These are phyloP conservation scores for Bacillus rossius DNA, from an alignment of 1,140 invertebrate genomes.

Conservation along the genomic window DNA sequence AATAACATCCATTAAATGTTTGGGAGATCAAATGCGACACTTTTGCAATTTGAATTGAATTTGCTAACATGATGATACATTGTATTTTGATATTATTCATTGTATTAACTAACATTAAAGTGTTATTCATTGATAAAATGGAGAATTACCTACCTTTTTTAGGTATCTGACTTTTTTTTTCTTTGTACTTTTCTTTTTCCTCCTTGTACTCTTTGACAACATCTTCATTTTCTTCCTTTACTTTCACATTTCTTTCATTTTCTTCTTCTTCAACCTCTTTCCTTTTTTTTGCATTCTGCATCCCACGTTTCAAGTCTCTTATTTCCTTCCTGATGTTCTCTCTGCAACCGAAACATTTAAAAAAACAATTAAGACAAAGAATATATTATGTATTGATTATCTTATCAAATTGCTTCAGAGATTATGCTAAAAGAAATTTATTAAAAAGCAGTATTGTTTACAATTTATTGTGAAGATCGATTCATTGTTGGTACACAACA, in stretches of 20 bases:
- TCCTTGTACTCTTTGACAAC: constrained; percentile 64
- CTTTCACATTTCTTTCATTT: constrained; percentile 22
- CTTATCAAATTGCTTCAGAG: constrained; percentile 6
- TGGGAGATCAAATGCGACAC: too few relatives aligned
- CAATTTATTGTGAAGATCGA: too few relatives aligned
- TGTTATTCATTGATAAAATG: too few relatives aligned
- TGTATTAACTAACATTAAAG: too few relatives aligned
- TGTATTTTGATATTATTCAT: too few relatives aligned
- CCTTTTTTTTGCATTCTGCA: constrained; percentile 55
- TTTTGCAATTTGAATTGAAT: too few relatives aligned
- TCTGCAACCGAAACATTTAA: constrained; percentile 40
- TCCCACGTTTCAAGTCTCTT: constrained; percentile 61
- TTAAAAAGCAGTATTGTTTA: too few relatives aligned
- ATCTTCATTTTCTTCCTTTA: constrained; percentile 40
- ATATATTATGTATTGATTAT: constrained; percentile 3
- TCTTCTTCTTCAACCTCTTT: constrained; percentile 44
- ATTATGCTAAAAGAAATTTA: too few relatives aligned
- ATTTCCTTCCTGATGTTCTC: constrained; percentile 69
- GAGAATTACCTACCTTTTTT: constrained; percentile 52
- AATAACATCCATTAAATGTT: too few relatives aligned
- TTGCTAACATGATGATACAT: too few relatives aligned
- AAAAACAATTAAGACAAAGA: not conserved
- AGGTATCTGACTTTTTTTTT: constrained; percentile 54
- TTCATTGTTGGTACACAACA: too few relatives aligned
- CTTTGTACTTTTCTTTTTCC: constrained; percentile 72